Conservation (phyloP, 2,888 invertebrate genomes). For the Rhamphomyia laevipes region DNA sequence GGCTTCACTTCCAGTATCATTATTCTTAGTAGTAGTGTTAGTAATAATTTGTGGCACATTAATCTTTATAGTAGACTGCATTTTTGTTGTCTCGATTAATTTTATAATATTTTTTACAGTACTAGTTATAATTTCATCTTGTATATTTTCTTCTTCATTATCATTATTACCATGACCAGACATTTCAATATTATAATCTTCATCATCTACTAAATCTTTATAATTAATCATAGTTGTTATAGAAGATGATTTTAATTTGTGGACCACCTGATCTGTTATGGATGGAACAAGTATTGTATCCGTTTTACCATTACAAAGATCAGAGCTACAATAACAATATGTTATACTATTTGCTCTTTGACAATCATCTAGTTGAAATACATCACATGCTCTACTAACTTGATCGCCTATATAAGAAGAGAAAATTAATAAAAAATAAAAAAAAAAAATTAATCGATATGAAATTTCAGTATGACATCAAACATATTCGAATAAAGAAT, state of each 20-base stretch:
- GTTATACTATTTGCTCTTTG: slow-evolving; percentile 13
- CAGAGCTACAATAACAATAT: slow-evolving; percentile 13
- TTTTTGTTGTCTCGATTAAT: no score
- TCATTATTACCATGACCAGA: not conserved
- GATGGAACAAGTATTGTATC: not conserved
- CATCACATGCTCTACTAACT: slow-evolving; percentile 11
- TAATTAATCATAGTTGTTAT: not conserved
- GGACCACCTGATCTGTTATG: not conserved
- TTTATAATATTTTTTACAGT: no score
- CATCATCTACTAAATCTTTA: not conserved
- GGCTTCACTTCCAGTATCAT: no score
- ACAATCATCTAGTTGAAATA: slow-evolving; percentile 12
- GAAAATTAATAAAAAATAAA: not conserved
- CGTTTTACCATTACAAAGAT: slow-evolving; percentile 10
- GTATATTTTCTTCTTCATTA: no score
- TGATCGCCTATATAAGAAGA: slow-evolving; percentile 2
- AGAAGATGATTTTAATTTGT: not conserved
- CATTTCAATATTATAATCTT: not conserved
- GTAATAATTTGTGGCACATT: no score
- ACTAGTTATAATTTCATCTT: no score
- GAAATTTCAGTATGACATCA: no score
- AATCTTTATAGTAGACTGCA: no score
- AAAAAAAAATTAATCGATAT: not conserved
- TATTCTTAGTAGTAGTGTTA: no score
- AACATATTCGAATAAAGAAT: no score